phyloP scores from a whole-genome alignment of 2,888 invertebrate genomes.

The Eubasilissa splendida region DNA sequence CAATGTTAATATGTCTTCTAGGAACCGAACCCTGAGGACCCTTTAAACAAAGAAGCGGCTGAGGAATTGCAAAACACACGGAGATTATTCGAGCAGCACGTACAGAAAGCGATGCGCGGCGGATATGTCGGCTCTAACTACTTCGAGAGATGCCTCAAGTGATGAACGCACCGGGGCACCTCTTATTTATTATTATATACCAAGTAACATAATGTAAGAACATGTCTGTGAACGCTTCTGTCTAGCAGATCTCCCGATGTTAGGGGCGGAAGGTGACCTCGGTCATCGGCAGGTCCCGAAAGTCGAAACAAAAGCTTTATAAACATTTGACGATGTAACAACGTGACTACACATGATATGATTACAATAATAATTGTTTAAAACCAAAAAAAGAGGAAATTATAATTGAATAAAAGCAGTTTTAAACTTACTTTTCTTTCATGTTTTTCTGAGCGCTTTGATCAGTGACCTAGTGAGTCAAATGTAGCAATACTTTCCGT shows the following conservation, averaged over 20 bases:
- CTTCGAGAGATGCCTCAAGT: conserved; percentile 97
- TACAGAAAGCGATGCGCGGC: conserved; percentile 95
- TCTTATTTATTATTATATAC: conserved; percentile 43
- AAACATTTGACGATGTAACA: conserved; percentile 19
- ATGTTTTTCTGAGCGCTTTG: neutral
- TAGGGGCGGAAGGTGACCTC: neutral
- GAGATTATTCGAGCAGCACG: conserved; percentile 95
- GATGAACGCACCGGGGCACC: conserved; percentile 65
- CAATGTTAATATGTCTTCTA: conserved; percentile 62
- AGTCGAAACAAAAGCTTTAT: conserved; percentile 30
- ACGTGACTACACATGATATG: conserved; percentile 23
- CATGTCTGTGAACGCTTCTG: conserved; percentile 12
- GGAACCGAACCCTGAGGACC: conserved; percentile 99
- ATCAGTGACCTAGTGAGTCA: no score
- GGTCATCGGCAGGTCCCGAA: neutral
- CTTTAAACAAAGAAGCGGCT: conserved; percentile 97
- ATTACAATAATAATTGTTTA: conserved; percentile 31
- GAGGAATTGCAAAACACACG: conserved; percentile 96
- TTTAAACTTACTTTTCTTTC: conserved; percentile 1
- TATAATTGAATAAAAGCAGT: conserved; percentile 18
- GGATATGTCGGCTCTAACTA: conserved; percentile 95
- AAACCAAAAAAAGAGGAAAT: conserved; percentile 18
- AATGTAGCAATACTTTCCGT: no score
- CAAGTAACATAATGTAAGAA: conserved; percentile 25
- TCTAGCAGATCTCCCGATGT: neutral